Base-by-base conservation (phyloP, 92 coral and sea anemone species). In the Palythoa grandiflora region DNA sequence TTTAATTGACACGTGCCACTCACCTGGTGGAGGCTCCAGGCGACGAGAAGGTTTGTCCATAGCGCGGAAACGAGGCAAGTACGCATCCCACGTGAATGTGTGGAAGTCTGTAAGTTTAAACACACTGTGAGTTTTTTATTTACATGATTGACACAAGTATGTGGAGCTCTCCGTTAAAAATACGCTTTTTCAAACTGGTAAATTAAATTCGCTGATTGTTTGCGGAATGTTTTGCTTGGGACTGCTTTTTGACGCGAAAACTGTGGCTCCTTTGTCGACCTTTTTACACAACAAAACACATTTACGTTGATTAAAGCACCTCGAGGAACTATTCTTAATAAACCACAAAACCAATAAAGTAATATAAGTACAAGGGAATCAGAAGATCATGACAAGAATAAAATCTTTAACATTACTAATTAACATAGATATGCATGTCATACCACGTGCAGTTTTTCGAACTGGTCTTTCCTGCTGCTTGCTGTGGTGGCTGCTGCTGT, bases 391-490 rank as follows among this genome's bases (percentile, higher is more conserved):
- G 7, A 44, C 50, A 44, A 44, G 50, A 44, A 8, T 8, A 44
- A 44, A 44, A 4, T 44, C 50, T 4, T 44, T 44, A 44, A 44
- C 5, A 44, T 8, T 4, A 44, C 50, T 44, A 44, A 5, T 44
- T 44, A 44, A 8, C 28, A 28, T 44, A 1, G 6, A 44, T 0
- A 44, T 44, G 50, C 15, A 35, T 11, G 66, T 5, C 47, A 10
- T 77, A 77, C 83, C 83, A n/a, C 83, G 38, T 6, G 83, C 83
- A 16, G 68, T 77, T 54, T 77, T 77, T 48, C 83, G 83, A 7
- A 77, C 68, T 21, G 83, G 66, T 15, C 13, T 54, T 36, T 77
- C 66, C 14, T 53, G 83, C 10, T 15, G 66, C 12, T 36, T 77
- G 68, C 6, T 15, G n/a, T 77, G 68, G 50, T 57, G 38, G 63